A percentile compares a stretch with the other conserved stretches of the same genome.
These are phyloP conservation scores for Mormyrus lacerda DNA, from an alignment of 2,113 vertebrate genomes.

Conservation along the genomic window DNA sequence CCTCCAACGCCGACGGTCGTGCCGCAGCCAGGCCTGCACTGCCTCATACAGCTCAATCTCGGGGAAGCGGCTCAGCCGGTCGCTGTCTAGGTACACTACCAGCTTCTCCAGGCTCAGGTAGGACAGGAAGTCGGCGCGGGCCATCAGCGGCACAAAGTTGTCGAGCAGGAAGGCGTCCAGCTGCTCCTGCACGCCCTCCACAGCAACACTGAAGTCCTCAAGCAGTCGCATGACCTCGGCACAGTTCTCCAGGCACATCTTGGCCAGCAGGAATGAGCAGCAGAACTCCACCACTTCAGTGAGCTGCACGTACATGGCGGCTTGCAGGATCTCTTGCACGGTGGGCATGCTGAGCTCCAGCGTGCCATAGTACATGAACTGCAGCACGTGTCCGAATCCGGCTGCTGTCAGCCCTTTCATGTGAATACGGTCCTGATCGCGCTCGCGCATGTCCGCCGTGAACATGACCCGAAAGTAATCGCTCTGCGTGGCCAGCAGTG, in stretches of 20 bases:
- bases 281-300: slow-evolving; percentile 98
- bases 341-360: slow-evolving; percentile 98
- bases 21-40: slow-evolving; percentile 92
- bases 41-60: slow-evolving; percentile 97
- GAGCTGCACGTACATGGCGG: slow-evolving; percentile 98
- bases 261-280: slow-evolving; percentile 95
- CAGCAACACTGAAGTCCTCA: slow-evolving; percentile 97
- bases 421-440: slow-evolving; percentile 98
- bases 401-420: slow-evolving; percentile 96
- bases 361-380: slow-evolving; percentile 98
- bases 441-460: slow-evolving; percentile 96
- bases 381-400: slow-evolving; percentile 91
- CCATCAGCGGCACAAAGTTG: slow-evolving; percentile 98
- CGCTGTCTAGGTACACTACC: slow-evolving; percentile 90
- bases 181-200: slow-evolving; percentile 96
- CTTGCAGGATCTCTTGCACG: slow-evolving; percentile 96
- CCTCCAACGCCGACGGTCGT: slow-evolving; percentile 96
- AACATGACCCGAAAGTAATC: slow-evolving; percentile 99
- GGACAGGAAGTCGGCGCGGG: slow-evolving; percentile 90
- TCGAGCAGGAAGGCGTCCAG: slow-evolving; percentile 90
- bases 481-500: slow-evolving; percentile 94
- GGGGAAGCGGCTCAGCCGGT: slow-evolving; percentile 89
- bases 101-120: slow-evolving; percentile 96
- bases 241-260: slow-evolving; percentile 98
- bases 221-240: slow-evolving; percentile 97